phyloP scores from a whole-genome alignment of 2,113 vertebrate species.

The Verasper variegatus region DNA sequence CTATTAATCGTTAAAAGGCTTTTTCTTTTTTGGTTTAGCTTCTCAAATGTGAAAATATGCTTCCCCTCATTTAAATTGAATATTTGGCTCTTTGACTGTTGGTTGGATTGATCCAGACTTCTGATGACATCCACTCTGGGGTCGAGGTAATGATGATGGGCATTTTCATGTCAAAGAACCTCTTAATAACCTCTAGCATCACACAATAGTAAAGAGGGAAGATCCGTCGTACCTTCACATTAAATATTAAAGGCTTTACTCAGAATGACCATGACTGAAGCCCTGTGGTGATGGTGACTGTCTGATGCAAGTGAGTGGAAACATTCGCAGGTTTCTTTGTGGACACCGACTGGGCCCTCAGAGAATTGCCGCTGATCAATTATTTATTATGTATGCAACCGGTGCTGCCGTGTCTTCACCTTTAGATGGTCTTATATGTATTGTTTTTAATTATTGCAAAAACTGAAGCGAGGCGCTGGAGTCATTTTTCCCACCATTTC shows the following conservation, averaged over 20 bases:
- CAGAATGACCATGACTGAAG: slow-evolving; percentile 34
- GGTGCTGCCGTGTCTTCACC: slow-evolving; percentile 25
- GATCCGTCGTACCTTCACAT: background rate
- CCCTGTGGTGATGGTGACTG: background rate
- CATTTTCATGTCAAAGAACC: background rate
- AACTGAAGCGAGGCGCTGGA: slow-evolving; percentile 8
- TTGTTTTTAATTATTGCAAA: slow-evolving; percentile 52
- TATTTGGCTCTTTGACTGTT: background rate
- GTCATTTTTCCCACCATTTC: slow-evolving; percentile 28
- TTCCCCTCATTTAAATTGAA: too few species aligned
- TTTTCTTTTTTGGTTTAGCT: too few species aligned
- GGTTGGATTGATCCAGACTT: background rate
- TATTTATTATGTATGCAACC: slow-evolving; percentile 37
- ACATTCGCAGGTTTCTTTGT: slow-evolving; percentile 24
- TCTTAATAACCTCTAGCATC: background rate
- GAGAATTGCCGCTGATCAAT: slow-evolving; percentile 29
- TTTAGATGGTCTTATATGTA: slow-evolving; percentile 18
- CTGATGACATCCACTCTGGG: background rate
- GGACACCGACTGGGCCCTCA: slow-evolving; percentile 13
- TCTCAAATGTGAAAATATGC: too few species aligned
- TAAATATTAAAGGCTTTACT: background rate
- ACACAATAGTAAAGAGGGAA: background rate
- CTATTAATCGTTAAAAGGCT: too few species aligned
- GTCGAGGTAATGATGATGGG: background rate
- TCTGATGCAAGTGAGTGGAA: slow-evolving; percentile 41